Percentiles rank a stretch among this genome's conserved stretches.
Evolutionary conservation across 92 coral and sea anemone species (phyloP).

Genomic region (Metridium senile): DNA sequence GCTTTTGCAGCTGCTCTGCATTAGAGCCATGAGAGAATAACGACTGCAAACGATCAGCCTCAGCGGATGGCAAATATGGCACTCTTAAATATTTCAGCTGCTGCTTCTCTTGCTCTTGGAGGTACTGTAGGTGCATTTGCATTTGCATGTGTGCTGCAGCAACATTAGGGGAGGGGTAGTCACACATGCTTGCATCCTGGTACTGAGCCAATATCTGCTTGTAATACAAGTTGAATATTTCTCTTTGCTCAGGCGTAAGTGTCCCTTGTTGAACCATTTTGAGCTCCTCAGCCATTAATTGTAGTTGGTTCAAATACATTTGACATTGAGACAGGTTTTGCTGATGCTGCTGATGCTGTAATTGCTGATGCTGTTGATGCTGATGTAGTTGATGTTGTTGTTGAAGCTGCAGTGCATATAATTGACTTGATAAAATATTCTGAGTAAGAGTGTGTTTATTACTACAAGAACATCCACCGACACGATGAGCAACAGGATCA

Average conservation of each 20-base stretch:
- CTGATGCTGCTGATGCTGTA: no score
- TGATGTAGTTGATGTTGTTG: conserved; percentile 70
- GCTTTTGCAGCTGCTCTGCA: conserved; percentile 49
- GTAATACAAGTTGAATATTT: conserved; percentile 35
- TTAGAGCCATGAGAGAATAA: conserved; percentile 36
- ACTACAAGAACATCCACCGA: conserved; percentile 14
- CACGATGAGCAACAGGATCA: conserved; percentile 4
- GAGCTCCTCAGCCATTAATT: conserved; percentile 55
- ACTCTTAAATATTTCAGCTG: conserved; percentile 16
- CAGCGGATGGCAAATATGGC: conserved; percentile 36
- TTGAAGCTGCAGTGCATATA: conserved; percentile 65
- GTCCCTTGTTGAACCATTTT: conserved; percentile 50
- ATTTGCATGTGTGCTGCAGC: conserved; percentile 32
- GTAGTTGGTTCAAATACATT: conserved; percentile 57
- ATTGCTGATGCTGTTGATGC: conserved; percentile 42
- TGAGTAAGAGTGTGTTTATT: conserved; percentile 17
- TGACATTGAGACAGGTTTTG: conserved; percentile 58
- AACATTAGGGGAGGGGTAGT: background rate
- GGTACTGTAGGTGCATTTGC: conserved; percentile 49
- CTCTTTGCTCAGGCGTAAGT: conserved; percentile 57
- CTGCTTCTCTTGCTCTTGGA: conserved; percentile 43
- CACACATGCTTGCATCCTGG: conserved; percentile 42
- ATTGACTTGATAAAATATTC: conserved; percentile 45
- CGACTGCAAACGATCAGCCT: conserved; percentile 58
- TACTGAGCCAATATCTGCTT: conserved; percentile 57